A percentile compares a stretch with the other conserved stretches of the same genome.
These are phyloP conservation scores for Gouania willdenowi DNA, from an alignment of 2,797 vertebrate species.

Conservation along the genomic window DNA sequence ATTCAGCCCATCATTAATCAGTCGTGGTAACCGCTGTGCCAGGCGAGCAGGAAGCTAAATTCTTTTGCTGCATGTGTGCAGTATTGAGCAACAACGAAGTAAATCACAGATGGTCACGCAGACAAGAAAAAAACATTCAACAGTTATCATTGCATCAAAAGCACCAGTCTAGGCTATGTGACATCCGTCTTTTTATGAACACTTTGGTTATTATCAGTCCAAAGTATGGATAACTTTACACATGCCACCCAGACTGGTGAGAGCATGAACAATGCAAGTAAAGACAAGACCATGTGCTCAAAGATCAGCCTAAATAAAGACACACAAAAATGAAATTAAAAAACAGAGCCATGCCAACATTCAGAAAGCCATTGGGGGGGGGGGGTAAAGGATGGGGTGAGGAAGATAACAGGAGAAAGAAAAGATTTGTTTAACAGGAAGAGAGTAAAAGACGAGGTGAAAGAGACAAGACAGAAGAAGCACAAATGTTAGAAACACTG, in stretches of 20 bases:
- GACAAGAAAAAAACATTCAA: conserved; percentile 29
- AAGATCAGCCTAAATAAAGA: conserved; percentile 15
- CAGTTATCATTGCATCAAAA: conserved; percentile 16
- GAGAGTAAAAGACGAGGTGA: neutral
- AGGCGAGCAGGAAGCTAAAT: conserved; percentile 43
- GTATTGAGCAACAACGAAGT: conserved; percentile 24
- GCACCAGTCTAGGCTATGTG: conserved; percentile 45
- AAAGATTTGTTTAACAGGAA: neutral
- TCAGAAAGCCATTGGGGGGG: neutral
- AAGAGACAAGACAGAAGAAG: neutral
- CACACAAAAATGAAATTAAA: neutral
- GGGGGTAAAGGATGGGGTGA: neutral
- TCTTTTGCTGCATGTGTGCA: conserved; percentile 28
- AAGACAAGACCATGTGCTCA: conserved; percentile 13
- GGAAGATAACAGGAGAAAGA: neutral
- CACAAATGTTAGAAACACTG: neutral
- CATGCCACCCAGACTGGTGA: conserved; percentile 49
- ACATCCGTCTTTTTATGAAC: too few relatives aligned
- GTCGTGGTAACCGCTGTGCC: conserved; percentile 31
- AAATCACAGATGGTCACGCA: too few relatives aligned
- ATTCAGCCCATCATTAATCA: conserved; percentile 38
- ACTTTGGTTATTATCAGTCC: too few relatives aligned
- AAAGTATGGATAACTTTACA: too few relatives aligned
- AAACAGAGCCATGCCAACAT: conserved; percentile 24
- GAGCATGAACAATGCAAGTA: conserved; percentile 4